Conservation (phyloP, 2,888 invertebrate genomes). For the Standfussiana lucernea region DNA sequence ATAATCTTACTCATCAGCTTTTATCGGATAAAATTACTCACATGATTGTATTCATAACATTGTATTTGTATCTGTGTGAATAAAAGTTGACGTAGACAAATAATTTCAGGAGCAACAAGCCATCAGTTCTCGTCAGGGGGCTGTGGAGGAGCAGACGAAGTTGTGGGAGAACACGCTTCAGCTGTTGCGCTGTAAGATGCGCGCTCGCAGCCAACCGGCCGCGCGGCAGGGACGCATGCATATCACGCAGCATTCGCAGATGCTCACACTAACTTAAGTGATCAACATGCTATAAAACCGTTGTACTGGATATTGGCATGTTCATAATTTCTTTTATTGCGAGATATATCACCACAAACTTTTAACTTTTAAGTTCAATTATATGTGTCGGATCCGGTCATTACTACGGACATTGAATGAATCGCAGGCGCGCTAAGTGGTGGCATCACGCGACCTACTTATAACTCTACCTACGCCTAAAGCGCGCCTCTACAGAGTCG, state of each 20-base stretch:
- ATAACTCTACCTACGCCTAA: too few relatives aligned
- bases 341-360: neutral
- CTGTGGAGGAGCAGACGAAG: constrained; percentile 86
- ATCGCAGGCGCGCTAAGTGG: too few relatives aligned
- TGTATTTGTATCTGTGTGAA: neutral
- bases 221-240: constrained; percentile 90
- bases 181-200: constrained; percentile 90
- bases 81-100: neutral
- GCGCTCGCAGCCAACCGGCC: constrained; percentile 87
- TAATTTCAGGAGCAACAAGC: constrained; percentile 83
- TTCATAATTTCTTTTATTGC: neutral
- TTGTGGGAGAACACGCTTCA: constrained; percentile 86
- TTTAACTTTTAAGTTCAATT: too few relatives aligned
- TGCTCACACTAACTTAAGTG: constrained; percentile 89
- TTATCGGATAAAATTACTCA: neutral
- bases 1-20: constrained; percentile 11
- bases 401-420: too few relatives aligned
- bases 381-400: too few relatives aligned
- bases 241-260: constrained; percentile 91
- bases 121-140: constrained; percentile 86
- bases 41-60: constrained; percentile 1
- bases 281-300: neutral
- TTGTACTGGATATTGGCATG: neutral
- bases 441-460: too few relatives aligned
- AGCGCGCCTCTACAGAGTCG: too few relatives aligned